phyloP scores from a whole-genome alignment of 2,113 vertebrate species.

The Nycticorax nycticorax region DNA sequence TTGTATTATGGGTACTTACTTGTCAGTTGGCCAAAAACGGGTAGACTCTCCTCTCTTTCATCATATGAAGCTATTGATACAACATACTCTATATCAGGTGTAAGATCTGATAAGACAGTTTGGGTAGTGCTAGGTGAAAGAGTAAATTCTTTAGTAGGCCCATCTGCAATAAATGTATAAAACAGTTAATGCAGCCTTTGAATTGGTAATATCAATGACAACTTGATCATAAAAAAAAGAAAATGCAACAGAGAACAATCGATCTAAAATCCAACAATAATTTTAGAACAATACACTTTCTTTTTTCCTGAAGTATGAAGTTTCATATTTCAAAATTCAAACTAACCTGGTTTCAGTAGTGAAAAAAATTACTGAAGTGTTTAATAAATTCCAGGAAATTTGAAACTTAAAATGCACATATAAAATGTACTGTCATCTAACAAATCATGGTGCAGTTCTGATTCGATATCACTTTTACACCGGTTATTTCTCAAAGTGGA shows the following conservation, averaged over 20 bases:
- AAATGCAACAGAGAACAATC: neutral
- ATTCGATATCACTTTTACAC: neutral
- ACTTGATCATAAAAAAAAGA: neutral
- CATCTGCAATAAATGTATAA: conserved; percentile 78
- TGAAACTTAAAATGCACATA: neutral
- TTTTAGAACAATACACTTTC: neutral
- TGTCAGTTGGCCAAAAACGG: conserved; percentile 90
- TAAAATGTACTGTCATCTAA: neutral
- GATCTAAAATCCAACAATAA: neutral
- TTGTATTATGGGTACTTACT: conserved; percentile 79
- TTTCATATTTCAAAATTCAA: too few relatives aligned
- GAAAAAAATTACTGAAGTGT: neutral
- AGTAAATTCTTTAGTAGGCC: conserved; percentile 84
- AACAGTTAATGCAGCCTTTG: neutral
- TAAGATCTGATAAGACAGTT: conserved; percentile 86
- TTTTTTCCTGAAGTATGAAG: neutral
- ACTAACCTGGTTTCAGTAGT: neutral
- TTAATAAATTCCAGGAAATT: neutral
- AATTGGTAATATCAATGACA: neutral
- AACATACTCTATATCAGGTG: conserved; percentile 84
- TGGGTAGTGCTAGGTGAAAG: conserved; percentile 83
- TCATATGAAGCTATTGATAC: conserved; percentile 86
- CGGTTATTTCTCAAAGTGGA: neutral
- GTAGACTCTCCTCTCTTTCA: conserved; percentile 85
- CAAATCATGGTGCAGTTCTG: neutral